phyloP scores from a whole-genome alignment of 1,140 invertebrate species.

The Glossosoma conforme region DNA sequence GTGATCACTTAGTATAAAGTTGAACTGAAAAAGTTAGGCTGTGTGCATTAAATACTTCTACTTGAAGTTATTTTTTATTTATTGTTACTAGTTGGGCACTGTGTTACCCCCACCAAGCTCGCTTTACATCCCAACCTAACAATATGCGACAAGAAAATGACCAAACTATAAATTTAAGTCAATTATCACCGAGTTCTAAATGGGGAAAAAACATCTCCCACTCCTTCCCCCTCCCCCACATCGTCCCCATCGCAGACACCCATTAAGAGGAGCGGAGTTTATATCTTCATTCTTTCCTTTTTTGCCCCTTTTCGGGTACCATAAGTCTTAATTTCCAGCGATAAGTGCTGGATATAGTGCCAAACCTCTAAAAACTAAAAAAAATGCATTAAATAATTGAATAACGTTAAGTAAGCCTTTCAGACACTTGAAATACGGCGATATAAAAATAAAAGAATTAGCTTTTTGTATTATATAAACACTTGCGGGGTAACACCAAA shows the following conservation, averaged over 20 bases:
- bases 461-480: too few species aligned
- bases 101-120: too few species aligned
- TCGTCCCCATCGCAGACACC: constrained; percentile 10
- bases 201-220: constrained; percentile 19
- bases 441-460: too few species aligned
- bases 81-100: too few species aligned
- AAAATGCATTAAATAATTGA: constrained; percentile 21
- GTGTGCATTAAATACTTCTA: too few species aligned
- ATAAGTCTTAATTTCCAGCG: constrained; percentile 27
- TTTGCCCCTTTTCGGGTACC: constrained; percentile 8
- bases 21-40: too few species aligned
- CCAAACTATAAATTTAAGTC: constrained; percentile 33
- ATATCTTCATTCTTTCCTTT: constrained; percentile 25
- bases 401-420: constrained; percentile 14
- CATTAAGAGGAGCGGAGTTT: constrained; percentile 29
- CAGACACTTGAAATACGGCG: too few species aligned
- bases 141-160: constrained; percentile 33
- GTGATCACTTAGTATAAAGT: too few species aligned
- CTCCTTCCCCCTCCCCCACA: too few species aligned
- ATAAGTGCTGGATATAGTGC: constrained; percentile 19
- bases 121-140: constrained; percentile 22
- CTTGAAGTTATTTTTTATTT: too few species aligned
- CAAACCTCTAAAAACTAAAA: constrained; percentile 16
- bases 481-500: too few species aligned
- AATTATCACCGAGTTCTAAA: constrained; percentile 26